These are phyloP conservation scores for Ditylenchus dipsaci DNA, from an alignment of 1,140 invertebrate species.

Conservation along the genomic window DNA sequence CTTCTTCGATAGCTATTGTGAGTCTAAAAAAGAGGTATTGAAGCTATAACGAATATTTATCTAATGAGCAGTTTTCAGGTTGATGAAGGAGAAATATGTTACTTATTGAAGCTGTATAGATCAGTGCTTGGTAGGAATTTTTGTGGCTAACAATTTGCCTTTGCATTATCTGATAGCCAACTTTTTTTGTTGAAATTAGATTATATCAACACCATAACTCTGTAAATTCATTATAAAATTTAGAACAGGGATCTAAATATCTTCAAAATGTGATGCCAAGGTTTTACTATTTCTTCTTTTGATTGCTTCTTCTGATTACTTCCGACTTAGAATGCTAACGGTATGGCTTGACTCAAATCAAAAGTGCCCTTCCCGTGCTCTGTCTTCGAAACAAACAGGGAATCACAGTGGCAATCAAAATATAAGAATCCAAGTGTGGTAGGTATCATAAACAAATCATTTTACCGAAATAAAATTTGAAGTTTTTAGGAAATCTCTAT, in stretches of 20 bases:
- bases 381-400: background rate
- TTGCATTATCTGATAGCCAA: too few relatives aligned
- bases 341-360: constrained; percentile 14
- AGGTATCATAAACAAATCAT: background rate
- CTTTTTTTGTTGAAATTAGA: too few relatives aligned
- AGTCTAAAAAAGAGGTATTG: constrained; percentile 18
- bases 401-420: background rate
- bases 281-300: background rate
- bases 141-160: too few relatives aligned
- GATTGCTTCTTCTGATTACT: too few relatives aligned
- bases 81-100: constrained; percentile 1
- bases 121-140: background rate
- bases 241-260: constrained; percentile 7
- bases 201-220: too few relatives aligned
- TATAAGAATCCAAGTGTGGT: constrained; percentile 2
- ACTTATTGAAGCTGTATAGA: constrained; percentile 4
- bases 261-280: constrained; percentile 14
- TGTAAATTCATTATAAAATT: too few relatives aligned
- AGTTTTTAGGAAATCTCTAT: constrained; percentile 5
- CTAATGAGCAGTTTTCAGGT: constrained; percentile 10
- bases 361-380: constrained; percentile 1
- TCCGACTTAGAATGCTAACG: background rate
- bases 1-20: constrained; percentile 20
- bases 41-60: constrained; percentile 13
- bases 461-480: background rate